Evolutionary conservation across 2,113 vertebrate genomes (phyloP), one percentile per base, ranked within the genome.

Genomic region (Prietella phreatophila): DNA sequence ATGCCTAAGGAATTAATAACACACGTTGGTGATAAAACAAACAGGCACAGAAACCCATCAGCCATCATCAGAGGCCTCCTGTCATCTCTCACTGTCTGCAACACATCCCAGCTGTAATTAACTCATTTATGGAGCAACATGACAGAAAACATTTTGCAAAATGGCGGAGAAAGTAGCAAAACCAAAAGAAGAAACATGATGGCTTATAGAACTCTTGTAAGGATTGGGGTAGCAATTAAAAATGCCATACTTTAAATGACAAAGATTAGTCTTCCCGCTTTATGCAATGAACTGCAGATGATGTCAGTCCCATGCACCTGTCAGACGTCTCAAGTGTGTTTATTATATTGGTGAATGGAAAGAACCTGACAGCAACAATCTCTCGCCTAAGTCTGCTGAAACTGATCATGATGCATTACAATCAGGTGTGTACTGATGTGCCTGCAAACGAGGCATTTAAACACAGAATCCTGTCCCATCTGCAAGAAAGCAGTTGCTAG

Each of bases 21-120:
- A 93, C 65, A 88, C 90, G 89, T 91, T 73, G 85, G 88, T 81
- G 92, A 90, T 92, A 85, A 94, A 93, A 94, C 92, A 93, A 93
- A 93, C 93, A 94, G 89, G 88, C 90, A 83, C 88, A 88, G 92
- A 93, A 94, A 94, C 91, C 90, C 91, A 93, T 94, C 92, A 93
- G 91, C 90, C 90, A 87, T 92, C 90, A 92, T 94, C 92, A 86
- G 88, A 92, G 92, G 88, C 91, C 92, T 92, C 93, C 92, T 87
- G 90, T 92, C 89, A 86, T 91, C 89, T 85, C 82, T 69, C 92
- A 30, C 93, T 91, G 93, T 58, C 47, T 15, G 91, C 84, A 87
- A 89, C 83, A 90, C 84, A 85, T 90, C 92, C 82, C 88, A 76
- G 88, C 92, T 90, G 91, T 94, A 95, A 95, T 95, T 94, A 95